These are phyloP conservation scores for Aphaenogaster rudis DNA, from an alignment of 1,140 invertebrate species.

Conservation along the genomic window DNA sequence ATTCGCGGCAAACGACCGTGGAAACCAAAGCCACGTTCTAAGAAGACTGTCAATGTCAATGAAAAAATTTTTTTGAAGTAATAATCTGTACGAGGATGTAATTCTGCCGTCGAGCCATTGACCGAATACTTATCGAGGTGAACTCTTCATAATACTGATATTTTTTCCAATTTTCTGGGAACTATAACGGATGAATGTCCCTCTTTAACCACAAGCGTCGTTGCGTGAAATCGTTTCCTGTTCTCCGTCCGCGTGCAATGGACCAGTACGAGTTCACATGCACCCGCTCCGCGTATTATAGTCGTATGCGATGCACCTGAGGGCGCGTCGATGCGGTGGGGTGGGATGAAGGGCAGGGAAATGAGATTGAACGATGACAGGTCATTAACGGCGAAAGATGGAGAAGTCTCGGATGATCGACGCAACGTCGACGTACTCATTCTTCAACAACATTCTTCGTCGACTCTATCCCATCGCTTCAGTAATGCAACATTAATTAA, in stretches of 20 bases:
- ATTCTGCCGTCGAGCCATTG: neutral
- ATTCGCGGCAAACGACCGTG: slow-evolving; percentile 23
- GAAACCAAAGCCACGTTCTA: slow-evolving; percentile 7
- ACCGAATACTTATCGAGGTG: neutral
- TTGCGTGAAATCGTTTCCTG: slow-evolving; percentile 72
- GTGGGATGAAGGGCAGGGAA: neutral
- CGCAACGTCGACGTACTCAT: neutral
- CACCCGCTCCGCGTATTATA: neutral
- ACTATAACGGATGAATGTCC: slow-evolving; percentile 15
- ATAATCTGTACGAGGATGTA: neutral
- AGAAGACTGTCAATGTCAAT: slow-evolving; percentile 35
- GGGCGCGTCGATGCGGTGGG: slow-evolving; percentile 14
- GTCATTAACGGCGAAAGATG: slow-evolving; percentile 21
- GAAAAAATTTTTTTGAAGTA: neutral
- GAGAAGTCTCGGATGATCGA: neutral
- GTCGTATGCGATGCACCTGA: slow-evolving; percentile 69
- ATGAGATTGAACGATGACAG: slow-evolving; percentile 20
- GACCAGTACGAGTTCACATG: slow-evolving; percentile 33
- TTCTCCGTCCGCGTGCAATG: slow-evolving; percentile 24
- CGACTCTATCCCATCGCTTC: neutral
- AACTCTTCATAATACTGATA: neutral
- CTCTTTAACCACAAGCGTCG: slow-evolving; percentile 38
- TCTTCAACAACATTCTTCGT: neutral
- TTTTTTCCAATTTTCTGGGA: slow-evolving; percentile 40
- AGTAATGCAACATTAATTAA: neutral